Evolutionary conservation across 2,113 vertebrate genomes (phyloP).

Genomic region (Triplophysa siluroides): DNA sequence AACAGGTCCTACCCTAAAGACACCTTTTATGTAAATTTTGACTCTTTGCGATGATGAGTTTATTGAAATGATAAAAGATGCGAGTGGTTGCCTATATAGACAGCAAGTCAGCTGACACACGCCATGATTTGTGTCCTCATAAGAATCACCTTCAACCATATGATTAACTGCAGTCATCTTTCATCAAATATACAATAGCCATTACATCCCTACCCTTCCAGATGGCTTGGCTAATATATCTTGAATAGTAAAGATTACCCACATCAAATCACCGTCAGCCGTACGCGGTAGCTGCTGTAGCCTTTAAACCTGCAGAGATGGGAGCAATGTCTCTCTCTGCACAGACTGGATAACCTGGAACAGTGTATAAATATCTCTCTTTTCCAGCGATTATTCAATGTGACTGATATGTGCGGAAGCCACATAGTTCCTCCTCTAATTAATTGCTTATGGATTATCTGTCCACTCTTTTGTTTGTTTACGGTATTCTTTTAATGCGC

Average conservation of each 20-base stretch:
- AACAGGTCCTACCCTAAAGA: no score
- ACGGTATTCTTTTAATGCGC: conserved; percentile 62
- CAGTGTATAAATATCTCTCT: conserved; percentile 51
- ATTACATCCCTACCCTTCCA: conserved; percentile 62
- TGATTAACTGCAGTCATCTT: conserved; percentile 64
- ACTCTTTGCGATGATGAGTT: neutral
- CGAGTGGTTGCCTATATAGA: neutral
- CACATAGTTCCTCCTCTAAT: conserved; percentile 60
- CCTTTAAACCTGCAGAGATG: neutral
- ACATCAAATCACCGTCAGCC: conserved; percentile 60
- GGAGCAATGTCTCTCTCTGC: conserved; percentile 32
- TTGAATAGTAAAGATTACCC: conserved; percentile 63
- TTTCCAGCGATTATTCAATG: conserved; percentile 66
- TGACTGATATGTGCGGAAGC: conserved; percentile 59
- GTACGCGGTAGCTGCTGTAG: conserved; percentile 56
- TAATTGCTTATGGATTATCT: conserved; percentile 77
- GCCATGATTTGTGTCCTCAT: conserved; percentile 49
- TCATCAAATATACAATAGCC: conserved; percentile 70
- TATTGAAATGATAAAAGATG: no score
- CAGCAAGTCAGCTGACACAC: neutral
- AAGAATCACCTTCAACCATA: conserved; percentile 59
- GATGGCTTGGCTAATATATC: conserved; percentile 66
- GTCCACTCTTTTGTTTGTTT: conserved; percentile 72
- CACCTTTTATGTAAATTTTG: no score
- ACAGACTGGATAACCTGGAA: conserved; percentile 49